Percentiles rank a stretch among this genome's conserved stretches.
Conservation (phyloP, 2,113 vertebrate species). For the Rhinopomastus cyanomelas region DNA sequence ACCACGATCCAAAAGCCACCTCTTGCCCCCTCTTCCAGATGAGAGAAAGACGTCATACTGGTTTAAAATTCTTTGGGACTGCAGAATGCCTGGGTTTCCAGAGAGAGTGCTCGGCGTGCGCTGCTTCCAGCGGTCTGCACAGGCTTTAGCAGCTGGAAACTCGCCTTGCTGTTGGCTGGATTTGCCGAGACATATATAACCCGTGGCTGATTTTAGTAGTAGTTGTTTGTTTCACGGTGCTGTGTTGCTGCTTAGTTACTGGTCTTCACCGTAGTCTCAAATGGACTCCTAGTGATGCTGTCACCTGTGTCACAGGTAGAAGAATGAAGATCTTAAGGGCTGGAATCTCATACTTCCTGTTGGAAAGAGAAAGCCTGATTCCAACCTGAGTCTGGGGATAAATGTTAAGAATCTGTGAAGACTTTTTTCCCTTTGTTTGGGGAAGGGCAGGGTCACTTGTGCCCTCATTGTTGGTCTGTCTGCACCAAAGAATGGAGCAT, state of each 20-base stretch:
- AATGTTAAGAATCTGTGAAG: not conserved
- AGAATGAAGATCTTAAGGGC: not conserved
- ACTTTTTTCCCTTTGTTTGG: not conserved
- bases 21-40: not conserved
- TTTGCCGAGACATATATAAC: not conserved
- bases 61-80: not conserved
- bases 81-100: not conserved
- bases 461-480: fast-evolving
- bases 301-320: fast-evolving
- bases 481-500: not conserved
- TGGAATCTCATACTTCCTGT: not conserved
- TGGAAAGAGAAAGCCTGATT: not conserved
- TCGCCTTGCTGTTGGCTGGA: not conserved
- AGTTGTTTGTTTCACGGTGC: not conserved
- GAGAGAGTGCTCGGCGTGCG: not conserved
- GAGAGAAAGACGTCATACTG: not conserved
- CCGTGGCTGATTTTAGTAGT: not conserved
- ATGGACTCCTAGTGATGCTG: not conserved
- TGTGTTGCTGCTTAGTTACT: not conserved
- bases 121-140: fast-evolving
- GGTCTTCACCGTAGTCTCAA: not conserved
- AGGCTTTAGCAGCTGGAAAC: not conserved
- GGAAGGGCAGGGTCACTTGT: not conserved
- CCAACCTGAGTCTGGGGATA: not conserved
- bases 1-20: not conserved